phyloP scores from a whole-genome alignment of 2,888 invertebrate genomes.

The Drosophila pegasa region DNA sequence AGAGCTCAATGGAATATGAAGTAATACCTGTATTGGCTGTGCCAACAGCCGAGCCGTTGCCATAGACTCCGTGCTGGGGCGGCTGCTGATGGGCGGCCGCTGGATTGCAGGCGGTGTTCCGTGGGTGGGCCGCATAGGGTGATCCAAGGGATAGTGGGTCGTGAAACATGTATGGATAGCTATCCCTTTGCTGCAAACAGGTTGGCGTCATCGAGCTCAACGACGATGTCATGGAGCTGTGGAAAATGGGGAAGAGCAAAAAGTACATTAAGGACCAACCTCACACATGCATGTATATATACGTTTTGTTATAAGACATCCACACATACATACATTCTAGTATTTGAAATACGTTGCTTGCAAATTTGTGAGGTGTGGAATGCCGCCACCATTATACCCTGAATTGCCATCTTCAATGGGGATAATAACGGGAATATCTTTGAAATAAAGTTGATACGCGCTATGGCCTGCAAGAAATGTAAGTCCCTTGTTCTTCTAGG shows the following conservation, averaged over 20 bases:
- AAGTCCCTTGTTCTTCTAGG: too few relatives aligned
- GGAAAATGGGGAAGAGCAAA: not conserved
- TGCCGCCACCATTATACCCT: too few relatives aligned
- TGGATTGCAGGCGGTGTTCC: constrained; percentile 88
- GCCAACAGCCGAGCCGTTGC: constrained; percentile 68
- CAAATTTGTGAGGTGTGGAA: too few relatives aligned
- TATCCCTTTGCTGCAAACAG: constrained; percentile 93
- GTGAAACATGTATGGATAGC: constrained; percentile 96
- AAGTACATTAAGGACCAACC: not conserved
- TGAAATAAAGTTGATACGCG: too few relatives aligned
- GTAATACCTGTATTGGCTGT: constrained; percentile 86
- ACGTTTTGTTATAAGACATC: too few relatives aligned
- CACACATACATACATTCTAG: too few relatives aligned
- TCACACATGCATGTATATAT: too few relatives aligned
- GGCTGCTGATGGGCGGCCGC: constrained; percentile 93
- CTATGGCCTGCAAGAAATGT: too few relatives aligned
- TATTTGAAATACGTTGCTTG: too few relatives aligned
- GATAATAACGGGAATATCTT: too few relatives aligned
- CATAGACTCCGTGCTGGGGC: constrained; percentile 88
- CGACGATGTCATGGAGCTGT: constrained; percentile 93
- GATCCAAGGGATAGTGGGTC: constrained; percentile 92
- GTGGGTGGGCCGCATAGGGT: constrained; percentile 89
- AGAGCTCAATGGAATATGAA: not conserved
- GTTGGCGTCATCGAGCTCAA: constrained; percentile 92
- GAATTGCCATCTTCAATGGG: too few relatives aligned